Evolutionary conservation across 2,113 vertebrate species (phyloP), one percentile per base, ranked within the genome.

Genomic region (Marmota flaviventris): DNA sequence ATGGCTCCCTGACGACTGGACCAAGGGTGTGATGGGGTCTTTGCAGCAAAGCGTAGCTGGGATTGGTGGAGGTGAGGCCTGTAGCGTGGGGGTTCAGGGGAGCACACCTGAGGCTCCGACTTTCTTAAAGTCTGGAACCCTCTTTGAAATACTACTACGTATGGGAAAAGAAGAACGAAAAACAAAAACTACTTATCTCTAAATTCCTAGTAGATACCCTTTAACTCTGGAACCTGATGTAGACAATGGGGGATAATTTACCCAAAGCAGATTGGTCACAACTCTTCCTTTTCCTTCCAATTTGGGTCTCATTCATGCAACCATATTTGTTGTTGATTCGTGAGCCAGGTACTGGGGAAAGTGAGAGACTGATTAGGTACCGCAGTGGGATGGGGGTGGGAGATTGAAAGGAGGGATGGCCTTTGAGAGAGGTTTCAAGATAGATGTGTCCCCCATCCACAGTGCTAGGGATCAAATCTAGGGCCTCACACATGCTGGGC

Each of bases 21-120:
- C 70, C 0, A 0, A 2, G 61, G 61, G 61, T 27, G 20, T 24
- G 56, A 58, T 24, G 32, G 5, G 25, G 79, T 94, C 87, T 58
- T 53, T 4, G 76, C 73, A 2, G 0, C 6, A 53, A 10, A 1
- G 1, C 8, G 53, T 8, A 0, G 32, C 25, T 0, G 63, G 0
- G 65, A 22, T 61, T 13, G 93, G 83, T 48, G 8, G 85, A 75
- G 37, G 45, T 13, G 4, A 45, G n/a, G 56, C 32, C 69, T 8
- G 45, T 4, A 34, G 53, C 2, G 1, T 13, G 22, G 13, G 4
- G 11, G 2, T 11, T 8, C 58, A 34, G 39, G 0, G 10, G 17
- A 75, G 45, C 11, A 56, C 0, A 0, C 9, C 67, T 22, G 25
- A n/a, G 14, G 11, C n/a, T 78, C 83, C 51, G 8, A 72, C 56